Evolutionary conservation across 2,113 vertebrate genomes (phyloP).

Genomic region (Rhinolophus ferrumequinum): DNA sequence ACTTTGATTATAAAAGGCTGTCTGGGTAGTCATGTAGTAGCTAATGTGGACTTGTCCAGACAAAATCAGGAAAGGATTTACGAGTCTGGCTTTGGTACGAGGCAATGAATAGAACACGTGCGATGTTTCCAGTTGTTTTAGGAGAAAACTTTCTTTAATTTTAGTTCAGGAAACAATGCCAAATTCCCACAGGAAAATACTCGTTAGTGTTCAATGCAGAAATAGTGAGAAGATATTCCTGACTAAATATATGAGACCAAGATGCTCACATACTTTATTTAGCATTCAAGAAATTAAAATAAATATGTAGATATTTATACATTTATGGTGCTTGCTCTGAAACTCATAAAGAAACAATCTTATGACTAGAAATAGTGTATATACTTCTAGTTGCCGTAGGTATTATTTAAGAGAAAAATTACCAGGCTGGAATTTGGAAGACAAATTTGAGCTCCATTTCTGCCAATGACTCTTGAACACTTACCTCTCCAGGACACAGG

Average conservation of each 20-base stretch:
- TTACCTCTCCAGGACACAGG: background rate
- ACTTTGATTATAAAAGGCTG: constrained; percentile 60
- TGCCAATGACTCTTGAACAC: background rate
- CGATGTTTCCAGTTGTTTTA: constrained; percentile 39
- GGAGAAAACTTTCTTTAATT: constrained; percentile 53
- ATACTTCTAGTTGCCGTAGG: background rate
- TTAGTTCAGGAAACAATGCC: background rate
- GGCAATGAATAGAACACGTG: constrained; percentile 14
- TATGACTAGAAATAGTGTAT: background rate
- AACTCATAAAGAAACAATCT: background rate
- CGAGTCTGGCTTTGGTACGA: background rate
- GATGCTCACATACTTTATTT: background rate
- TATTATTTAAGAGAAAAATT: constrained; percentile 9
- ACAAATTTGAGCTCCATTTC: background rate
- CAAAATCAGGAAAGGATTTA: constrained; percentile 56
- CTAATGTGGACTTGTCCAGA: constrained; percentile 60
- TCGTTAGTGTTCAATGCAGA: constrained; percentile 19
- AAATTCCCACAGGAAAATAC: constrained; percentile 34
- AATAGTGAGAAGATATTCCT: constrained; percentile 3
- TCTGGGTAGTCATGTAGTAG: constrained; percentile 37
- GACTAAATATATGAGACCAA: background rate
- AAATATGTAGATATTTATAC: background rate
- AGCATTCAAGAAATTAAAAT: constrained; percentile 2
- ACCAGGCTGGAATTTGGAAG: background rate
- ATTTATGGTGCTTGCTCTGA: background rate